These are phyloP conservation scores for Argya squamiceps DNA, from an alignment of 2,797 vertebrate genomes.

Conservation along the genomic window DNA sequence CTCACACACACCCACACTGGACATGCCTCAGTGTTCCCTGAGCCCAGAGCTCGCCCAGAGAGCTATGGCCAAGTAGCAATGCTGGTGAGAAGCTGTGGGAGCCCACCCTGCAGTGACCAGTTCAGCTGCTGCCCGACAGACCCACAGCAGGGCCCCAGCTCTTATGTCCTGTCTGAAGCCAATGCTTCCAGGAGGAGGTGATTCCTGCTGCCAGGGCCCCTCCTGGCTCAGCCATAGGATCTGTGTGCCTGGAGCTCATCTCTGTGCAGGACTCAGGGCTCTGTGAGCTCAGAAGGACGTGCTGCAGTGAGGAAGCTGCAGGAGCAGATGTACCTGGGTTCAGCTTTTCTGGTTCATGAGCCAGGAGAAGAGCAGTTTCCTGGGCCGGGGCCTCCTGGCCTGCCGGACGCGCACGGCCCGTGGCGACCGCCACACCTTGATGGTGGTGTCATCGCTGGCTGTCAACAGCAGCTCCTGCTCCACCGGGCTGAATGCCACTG, in stretches of 20 bases:
- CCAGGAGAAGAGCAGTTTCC: slow-evolving; percentile 82
- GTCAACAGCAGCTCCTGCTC: slow-evolving; percentile 96
- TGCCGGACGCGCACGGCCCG: slow-evolving; percentile 79
- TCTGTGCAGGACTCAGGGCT: slow-evolving; percentile 1
- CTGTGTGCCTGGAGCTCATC: neutral
- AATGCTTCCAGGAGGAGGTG: neutral
- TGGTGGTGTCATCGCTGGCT: slow-evolving; percentile 91
- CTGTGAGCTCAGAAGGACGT: slow-evolving; percentile 7
- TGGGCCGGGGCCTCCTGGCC: slow-evolving; percentile 56
- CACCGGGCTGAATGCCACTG: slow-evolving; percentile 92
- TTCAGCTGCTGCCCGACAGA: neutral
- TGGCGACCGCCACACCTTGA: slow-evolving; percentile 95
- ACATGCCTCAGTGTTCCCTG: accelerated
- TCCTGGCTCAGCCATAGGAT: neutral
- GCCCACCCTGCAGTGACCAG: neutral
- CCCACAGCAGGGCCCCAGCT: neutral
- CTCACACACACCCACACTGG: neutral
- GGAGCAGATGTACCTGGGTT: neutral
- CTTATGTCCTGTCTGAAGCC: neutral
- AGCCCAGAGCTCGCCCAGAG: neutral
- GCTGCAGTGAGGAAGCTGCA: slow-evolving; percentile 59
- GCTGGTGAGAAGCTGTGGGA: slow-evolving; percentile 34
- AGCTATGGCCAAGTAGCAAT: neutral
- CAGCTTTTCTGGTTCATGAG: slow-evolving; percentile 79
- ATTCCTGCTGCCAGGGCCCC: neutral